Evolutionary conservation across 2,888 invertebrate species (phyloP).

Genomic region (Mesochorus sp.): DNA sequence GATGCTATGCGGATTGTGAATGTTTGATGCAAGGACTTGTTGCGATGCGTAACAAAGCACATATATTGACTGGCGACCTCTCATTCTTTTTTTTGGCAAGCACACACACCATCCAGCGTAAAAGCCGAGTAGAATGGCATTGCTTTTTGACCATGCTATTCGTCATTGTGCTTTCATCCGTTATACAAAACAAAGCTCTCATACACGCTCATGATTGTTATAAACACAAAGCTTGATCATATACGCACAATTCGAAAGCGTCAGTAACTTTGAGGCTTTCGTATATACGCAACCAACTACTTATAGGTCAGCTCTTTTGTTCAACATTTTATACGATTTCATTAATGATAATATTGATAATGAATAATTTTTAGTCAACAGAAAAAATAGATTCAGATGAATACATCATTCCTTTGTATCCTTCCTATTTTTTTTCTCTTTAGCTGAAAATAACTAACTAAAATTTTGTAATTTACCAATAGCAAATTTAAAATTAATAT

Average conservation of each 20-base stretch:
- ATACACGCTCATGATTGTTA: slow-evolving; percentile 4
- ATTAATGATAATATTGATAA: too few species aligned
- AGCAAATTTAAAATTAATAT: too few species aligned
- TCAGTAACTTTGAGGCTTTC: slow-evolving; percentile 2
- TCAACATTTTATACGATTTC: background rate
- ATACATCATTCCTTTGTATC: too few species aligned
- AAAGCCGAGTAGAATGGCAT: background rate
- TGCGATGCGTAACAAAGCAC: slow-evolving; percentile 41
- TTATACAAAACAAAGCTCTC: slow-evolving; percentile 26
- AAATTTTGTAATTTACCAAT: too few species aligned
- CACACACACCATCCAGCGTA: background rate
- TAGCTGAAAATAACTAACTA: too few species aligned
- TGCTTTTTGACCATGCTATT: slow-evolving; percentile 11
- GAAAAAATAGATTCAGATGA: too few species aligned
- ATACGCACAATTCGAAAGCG: slow-evolving; percentile 23
- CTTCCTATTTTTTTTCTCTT: too few species aligned
- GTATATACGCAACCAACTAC: slow-evolving; percentile 10
- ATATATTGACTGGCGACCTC: slow-evolving; percentile 33
- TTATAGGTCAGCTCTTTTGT: background rate
- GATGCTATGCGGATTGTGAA: background rate
- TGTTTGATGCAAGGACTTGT: slow-evolving; percentile 17
- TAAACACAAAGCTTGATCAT: background rate
- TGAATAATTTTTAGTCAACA: too few species aligned
- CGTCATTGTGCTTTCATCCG: background rate
- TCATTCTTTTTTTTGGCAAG: slow-evolving; percentile 8